Conservation (phyloP, 2,113 vertebrate species). For the Willisornis vidua region DNA sequence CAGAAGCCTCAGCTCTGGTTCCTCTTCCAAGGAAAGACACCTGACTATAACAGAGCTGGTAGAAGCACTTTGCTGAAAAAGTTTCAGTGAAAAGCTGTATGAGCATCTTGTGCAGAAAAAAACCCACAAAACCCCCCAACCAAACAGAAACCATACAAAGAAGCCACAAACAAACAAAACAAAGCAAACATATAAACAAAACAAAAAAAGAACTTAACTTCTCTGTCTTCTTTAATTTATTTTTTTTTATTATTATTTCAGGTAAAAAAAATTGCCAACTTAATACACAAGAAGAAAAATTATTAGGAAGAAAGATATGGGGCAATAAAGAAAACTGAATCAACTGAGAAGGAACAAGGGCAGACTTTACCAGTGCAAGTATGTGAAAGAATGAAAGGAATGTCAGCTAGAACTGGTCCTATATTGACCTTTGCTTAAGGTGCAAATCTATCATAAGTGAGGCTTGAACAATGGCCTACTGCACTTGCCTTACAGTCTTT, state of each 20-base stretch:
- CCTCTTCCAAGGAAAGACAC: not conserved
- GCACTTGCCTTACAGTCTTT: not conserved
- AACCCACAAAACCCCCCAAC: not conserved
- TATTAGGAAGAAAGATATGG: not conserved
- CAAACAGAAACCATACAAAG: not conserved
- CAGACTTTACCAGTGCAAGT: not conserved
- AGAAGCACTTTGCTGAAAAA: not conserved
- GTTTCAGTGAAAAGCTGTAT: rapidly evolving
- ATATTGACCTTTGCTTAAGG: not conserved
- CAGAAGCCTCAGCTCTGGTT: not conserved
- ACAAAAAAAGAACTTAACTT: rapidly evolving
- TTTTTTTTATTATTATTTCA: not conserved
- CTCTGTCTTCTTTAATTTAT: not conserved
- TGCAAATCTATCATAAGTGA: not conserved
- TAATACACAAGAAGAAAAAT: not conserved
- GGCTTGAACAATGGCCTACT: not conserved
- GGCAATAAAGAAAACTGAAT: not conserved
- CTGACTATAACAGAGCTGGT: not conserved
- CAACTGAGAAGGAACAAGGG: not conserved
- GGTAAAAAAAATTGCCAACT: not conserved
- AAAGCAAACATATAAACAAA: not conserved
- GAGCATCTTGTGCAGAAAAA: not conserved
- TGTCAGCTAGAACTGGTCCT: not conserved
- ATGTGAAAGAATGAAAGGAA: not conserved
- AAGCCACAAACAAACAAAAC: not conserved